Evolutionary conservation across 2,888 invertebrate species (phyloP).

Genomic region (Melanargia galathea): DNA sequence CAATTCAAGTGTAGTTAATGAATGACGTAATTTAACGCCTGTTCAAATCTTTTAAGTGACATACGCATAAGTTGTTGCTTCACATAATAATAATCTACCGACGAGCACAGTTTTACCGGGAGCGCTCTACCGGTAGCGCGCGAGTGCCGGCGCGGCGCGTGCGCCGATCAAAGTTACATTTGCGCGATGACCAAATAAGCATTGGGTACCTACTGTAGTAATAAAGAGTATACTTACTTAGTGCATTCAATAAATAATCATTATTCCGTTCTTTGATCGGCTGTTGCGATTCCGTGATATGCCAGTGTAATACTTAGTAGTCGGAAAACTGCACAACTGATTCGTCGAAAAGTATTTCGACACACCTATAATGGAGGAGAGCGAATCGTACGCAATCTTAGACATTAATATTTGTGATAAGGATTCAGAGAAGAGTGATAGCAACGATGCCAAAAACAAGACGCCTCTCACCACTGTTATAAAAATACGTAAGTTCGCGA

Average conservation of each 20-base stretch:
- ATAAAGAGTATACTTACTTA: constrained; percentile 20
- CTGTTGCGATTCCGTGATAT: constrained; percentile 13
- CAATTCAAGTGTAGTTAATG: constrained; percentile 47
- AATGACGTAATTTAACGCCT: constrained; percentile 48
- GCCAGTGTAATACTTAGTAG: constrained; percentile 6
- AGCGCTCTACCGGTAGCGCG: constrained; percentile 33
- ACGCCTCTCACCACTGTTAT: constrained; percentile 61
- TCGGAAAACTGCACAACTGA: constrained; percentile 13
- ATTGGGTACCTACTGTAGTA: background rate
- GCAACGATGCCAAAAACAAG: constrained; percentile 51
- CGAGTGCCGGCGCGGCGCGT: constrained; percentile 33
- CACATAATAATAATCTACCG: constrained; percentile 46
- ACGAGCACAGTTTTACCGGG: constrained; percentile 44
- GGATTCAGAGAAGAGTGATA: constrained; percentile 51
- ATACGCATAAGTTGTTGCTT: constrained; percentile 53
- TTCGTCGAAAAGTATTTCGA: constrained; percentile 8
- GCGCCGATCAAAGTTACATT: constrained; percentile 27
- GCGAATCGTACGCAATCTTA: constrained; percentile 66
- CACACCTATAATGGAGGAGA: constrained; percentile 44
- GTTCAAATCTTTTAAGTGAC: constrained; percentile 37
- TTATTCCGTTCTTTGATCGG: constrained; percentile 3
- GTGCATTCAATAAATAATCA: background rate
- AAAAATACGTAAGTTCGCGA: constrained; percentile 67
- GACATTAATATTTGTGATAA: constrained; percentile 66
- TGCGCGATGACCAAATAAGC: constrained; percentile 35